Base-by-base conservation (phyloP, 2,888 invertebrate species). In the Chaetogeoica ovagalla region DNA sequence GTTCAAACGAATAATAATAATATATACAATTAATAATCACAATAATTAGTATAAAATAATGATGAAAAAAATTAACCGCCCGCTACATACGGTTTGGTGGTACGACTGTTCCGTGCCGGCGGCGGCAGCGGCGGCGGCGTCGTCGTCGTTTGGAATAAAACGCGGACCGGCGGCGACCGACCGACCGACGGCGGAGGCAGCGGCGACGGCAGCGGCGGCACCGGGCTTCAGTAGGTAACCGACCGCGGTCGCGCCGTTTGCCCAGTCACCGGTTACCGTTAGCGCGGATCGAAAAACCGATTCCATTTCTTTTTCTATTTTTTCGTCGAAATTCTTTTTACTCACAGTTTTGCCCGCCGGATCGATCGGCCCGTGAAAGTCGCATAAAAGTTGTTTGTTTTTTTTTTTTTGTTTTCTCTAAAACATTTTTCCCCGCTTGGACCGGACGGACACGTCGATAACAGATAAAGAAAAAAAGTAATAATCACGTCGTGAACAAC, bases 141-240 rank as follows among this genome's bases (percentile, higher is more conserved):
- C 43, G 60, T 48, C 37, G 37, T 21, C 59, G 71, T 30, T 30
- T 30, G 30, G 30, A 59, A 48, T 11, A 52, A 52, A 76, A 72
- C 60, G 66, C 73, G 59, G 68, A 39, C 48, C 60, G 72, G 68
- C 39, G 52, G 30, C 30, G 30, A 30, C 30, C 30, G 30, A 30
- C 30, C 4, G 30, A n/a, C n/a, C n/a, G n/a, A n/a, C n/a, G n/a
- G 37, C 70, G 30, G 82, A 60, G 59, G 52, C 59, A 55, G 19
- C 77, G 55, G 30, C 43, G 59, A 9, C 60, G 60, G 37, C 37
- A 19, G 68, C 57, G 70, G n/a, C 30, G 9, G 52, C 23, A 21
- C 60, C 60, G 71, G 77, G 73, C 55, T 73, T 81, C 82, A 68
- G 60, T 73, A 63, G 74, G 79, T 59, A 81, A 81, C 79, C 79